Conservation (phyloP, 1,140 invertebrate species). For the Conus betulinus region DNA sequence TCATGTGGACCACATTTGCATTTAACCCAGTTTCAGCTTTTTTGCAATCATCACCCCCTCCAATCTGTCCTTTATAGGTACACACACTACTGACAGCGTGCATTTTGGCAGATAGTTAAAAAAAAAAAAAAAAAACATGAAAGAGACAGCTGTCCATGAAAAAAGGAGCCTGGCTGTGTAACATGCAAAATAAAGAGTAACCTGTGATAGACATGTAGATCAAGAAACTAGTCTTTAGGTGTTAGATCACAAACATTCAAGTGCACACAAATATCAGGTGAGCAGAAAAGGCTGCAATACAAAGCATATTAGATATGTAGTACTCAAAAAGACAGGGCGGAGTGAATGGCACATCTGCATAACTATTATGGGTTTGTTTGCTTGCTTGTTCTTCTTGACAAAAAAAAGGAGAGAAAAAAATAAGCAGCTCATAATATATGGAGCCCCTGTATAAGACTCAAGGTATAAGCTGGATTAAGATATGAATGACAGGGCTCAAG, state of each 20-base stretch:
- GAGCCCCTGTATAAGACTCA: too few relatives aligned
- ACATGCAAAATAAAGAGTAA: neutral
- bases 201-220: neutral
- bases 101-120: neutral
- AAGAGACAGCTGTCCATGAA: too few relatives aligned
- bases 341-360: neutral
- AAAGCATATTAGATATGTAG: neutral
- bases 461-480: too few relatives aligned
- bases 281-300: slow-evolving; percentile 6
- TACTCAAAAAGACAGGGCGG: too few relatives aligned
- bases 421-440: too few relatives aligned
- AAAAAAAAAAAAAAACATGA: too few relatives aligned
- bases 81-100: neutral
- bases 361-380: too few relatives aligned
- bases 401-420: too few relatives aligned
- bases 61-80: neutral
- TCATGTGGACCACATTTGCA: too few relatives aligned
- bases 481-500: too few relatives aligned
- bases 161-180: neutral
- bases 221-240: neutral
- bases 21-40: too few relatives aligned
- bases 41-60: neutral
- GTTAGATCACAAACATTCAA: neutral
- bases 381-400: too few relatives aligned
- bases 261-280: neutral